Percentiles rank a stretch among this genome's conserved stretches.
Conservation (phyloP, 2,888 invertebrate genomes). For the Agrochola circellaris region DNA sequence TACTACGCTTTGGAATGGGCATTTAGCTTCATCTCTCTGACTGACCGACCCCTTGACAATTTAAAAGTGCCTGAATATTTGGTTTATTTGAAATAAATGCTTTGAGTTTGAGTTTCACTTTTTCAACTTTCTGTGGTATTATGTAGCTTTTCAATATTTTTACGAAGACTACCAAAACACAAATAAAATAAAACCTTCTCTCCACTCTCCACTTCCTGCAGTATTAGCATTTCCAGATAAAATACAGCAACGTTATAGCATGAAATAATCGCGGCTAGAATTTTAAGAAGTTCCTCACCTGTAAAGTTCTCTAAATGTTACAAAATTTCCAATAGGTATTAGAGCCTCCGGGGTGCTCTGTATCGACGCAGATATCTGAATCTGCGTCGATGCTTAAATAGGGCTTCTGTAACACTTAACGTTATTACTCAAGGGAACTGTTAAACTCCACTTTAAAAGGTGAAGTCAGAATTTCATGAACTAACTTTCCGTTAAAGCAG, state of each 20-base stretch:
- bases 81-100: no score
- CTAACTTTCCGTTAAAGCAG: conserved; percentile 7
- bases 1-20: no score
- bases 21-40: no score
- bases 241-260: no score
- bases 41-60: no score
- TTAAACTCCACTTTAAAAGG: conserved; percentile 32
- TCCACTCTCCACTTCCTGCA: background rate
- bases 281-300: conserved; percentile 9
- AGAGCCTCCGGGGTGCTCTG: conserved; percentile 24
- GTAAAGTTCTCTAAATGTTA: conserved; percentile 33
- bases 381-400: conserved; percentile 47
- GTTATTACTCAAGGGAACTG: conserved; percentile 40
- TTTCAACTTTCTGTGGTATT: background rate
- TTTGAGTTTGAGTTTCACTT: no score
- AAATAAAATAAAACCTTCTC: background rate
- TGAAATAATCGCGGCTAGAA: background rate
- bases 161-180: background rate
- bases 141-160: background rate
- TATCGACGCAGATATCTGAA: conserved; percentile 38
- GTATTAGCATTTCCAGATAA: background rate
- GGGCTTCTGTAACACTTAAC: conserved; percentile 23
- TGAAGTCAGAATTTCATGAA: conserved; percentile 17
- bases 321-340: conserved; percentile 26
- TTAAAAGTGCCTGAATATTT: no score